A percentile compares a stretch with the other conserved stretches of the same genome.
These are phyloP conservation scores for Himantopus leucocephalus DNA, from an alignment of 2,113 vertebrate species.

Conservation along the genomic window DNA sequence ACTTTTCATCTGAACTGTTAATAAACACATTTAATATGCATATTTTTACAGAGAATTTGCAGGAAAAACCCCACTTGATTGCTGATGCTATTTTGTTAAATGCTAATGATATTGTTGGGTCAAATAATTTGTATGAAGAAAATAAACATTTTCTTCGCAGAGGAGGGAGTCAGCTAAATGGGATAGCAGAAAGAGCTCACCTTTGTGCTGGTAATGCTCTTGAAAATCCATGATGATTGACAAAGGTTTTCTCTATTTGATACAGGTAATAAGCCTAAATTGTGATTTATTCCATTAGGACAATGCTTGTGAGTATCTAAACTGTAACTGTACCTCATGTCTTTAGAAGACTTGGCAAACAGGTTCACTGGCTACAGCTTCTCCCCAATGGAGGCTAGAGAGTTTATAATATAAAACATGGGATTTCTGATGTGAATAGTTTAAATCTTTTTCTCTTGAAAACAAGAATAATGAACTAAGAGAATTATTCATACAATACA, in stretches of 20 bases:
- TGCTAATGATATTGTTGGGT: background rate
- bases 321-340: background rate
- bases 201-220: background rate
- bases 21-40: background rate
- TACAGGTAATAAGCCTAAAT: background rate
- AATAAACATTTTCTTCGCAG: background rate
- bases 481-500: background rate
- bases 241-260: background rate
- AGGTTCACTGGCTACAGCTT: background rate
- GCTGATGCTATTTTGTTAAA: background rate
- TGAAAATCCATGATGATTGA: background rate
- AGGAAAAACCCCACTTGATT: background rate
- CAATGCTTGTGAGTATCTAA: background rate
- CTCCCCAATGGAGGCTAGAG: background rate
- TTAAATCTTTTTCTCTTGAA: background rate
- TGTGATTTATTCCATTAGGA: background rate
- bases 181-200: background rate
- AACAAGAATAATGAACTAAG: background rate
- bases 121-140: background rate
- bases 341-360: background rate
- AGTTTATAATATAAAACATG: background rate
- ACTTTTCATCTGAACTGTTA: background rate
- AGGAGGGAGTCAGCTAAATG: background rate
- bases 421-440: background rate
- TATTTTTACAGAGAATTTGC: background rate